phyloP scores from a whole-genome alignment of 2,113 vertebrate genomes.

The Notothenia coriiceps region DNA sequence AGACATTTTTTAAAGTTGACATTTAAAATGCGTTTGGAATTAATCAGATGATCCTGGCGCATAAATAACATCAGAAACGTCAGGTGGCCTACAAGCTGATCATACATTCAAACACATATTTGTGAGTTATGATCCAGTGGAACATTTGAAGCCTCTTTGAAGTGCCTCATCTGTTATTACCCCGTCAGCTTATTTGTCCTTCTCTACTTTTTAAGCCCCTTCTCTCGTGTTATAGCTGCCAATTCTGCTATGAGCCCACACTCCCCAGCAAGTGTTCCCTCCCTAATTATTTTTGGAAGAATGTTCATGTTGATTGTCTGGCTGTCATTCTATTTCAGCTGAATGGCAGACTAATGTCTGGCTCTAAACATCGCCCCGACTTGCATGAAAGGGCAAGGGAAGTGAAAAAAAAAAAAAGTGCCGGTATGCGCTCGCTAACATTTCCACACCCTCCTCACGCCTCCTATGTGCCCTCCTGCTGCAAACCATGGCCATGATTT shows the following conservation, averaged over 20 bases:
- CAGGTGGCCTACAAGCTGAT: slow-evolving; percentile 27
- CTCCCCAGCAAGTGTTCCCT: slow-evolving; percentile 53
- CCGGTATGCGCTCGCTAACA: slow-evolving; percentile 62
- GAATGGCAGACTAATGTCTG: slow-evolving; percentile 73
- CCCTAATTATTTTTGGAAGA: slow-evolving; percentile 81
- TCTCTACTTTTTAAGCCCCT: slow-evolving; percentile 26
- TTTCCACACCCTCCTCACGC: slow-evolving; percentile 44
- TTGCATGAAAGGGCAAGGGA: slow-evolving; percentile 65
- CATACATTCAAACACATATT: slow-evolving; percentile 24
- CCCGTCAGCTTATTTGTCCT: slow-evolving; percentile 72
- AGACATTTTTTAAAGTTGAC: slow-evolving; percentile 29
- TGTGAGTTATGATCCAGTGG: slow-evolving; percentile 49
- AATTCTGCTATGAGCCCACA: slow-evolving; percentile 50
- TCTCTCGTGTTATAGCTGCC: slow-evolving; percentile 50
- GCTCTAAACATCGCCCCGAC: slow-evolving; percentile 62
- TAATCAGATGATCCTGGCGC: slow-evolving; percentile 15
- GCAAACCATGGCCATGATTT: slow-evolving; percentile 57
- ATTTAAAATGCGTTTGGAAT: slow-evolving; percentile 48
- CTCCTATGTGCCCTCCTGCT: slow-evolving; percentile 42
- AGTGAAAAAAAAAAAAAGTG: background rate
- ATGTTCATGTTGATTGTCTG: slow-evolving; percentile 74
- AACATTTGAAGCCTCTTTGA: slow-evolving; percentile 36
- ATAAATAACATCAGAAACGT: slow-evolving; percentile 61
- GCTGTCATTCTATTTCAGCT: slow-evolving; percentile 73
- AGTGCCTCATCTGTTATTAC: slow-evolving; percentile 64